These are phyloP conservation scores for Lepidothrix coronata DNA, from an alignment of 2,113 vertebrate species.

Conservation along the genomic window DNA sequence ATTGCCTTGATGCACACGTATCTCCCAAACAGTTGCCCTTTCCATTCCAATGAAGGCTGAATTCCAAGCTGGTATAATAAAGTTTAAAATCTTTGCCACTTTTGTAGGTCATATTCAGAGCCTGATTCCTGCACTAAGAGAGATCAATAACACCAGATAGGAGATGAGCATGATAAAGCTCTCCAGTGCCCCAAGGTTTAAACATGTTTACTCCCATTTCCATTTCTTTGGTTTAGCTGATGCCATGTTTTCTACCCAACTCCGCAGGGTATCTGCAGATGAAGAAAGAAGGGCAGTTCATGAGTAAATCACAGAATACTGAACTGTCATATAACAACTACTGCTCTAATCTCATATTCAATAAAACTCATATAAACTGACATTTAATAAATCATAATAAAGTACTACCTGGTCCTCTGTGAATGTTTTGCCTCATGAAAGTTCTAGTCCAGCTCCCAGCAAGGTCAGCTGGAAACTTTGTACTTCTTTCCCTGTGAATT, in stretches of 20 bases:
- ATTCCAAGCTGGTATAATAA: background rate
- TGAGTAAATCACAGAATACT: slow-evolving; percentile 6
- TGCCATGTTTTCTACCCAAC: background rate
- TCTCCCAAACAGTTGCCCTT: background rate
- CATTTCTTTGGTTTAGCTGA: slow-evolving; percentile 2
- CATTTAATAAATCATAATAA: slow-evolving; percentile 40
- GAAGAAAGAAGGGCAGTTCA: background rate
- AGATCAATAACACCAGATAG: background rate
- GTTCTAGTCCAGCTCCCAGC: background rate
- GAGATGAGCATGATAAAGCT: slow-evolving; percentile 8
- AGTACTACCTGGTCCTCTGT: background rate
- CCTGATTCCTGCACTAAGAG: background rate
- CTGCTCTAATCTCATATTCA: slow-evolving; percentile 1
- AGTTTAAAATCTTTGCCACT: slow-evolving; percentile 22
- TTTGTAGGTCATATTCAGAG: slow-evolving; percentile 1
- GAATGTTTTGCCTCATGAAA: background rate
- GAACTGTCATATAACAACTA: background rate
- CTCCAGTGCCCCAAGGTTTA: background rate
- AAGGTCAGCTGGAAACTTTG: background rate
- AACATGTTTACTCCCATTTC: background rate
- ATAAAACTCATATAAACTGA: slow-evolving; percentile 8
- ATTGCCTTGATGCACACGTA: background rate
- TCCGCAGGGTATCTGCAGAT: background rate
- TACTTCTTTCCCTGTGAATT: background rate
- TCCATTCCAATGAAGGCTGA: background rate